These are phyloP conservation scores for Chalcis sispes DNA, from an alignment of 2,888 invertebrate species.

Conservation along the genomic window DNA sequence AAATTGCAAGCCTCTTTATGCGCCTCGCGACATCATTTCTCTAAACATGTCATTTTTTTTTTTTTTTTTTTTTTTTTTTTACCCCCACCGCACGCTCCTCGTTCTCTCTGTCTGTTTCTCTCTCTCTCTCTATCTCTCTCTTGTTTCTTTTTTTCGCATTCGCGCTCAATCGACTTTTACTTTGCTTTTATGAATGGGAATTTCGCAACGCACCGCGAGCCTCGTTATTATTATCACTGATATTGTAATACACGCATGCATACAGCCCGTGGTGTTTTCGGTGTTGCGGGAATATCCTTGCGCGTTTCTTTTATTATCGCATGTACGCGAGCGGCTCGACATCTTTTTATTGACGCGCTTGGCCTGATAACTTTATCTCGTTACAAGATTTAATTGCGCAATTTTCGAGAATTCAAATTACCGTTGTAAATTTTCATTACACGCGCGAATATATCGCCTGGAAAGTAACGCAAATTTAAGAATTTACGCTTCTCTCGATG, in stretches of 20 bases:
- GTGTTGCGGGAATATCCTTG: no score
- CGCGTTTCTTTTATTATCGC: background rate
- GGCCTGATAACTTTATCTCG: background rate
- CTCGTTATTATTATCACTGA: conserved; percentile 36
- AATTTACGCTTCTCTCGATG: no score
- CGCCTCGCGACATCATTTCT: conserved; percentile 49
- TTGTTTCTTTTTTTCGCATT: background rate
- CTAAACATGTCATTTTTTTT: conserved; percentile 52
- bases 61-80: no score
- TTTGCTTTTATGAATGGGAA: conserved; percentile 38
- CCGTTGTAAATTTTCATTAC: no score
- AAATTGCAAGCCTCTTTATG: conserved; percentile 51
- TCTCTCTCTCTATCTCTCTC: background rate
- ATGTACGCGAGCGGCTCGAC: background rate
- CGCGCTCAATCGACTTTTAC: conserved; percentile 35
- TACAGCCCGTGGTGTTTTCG: background rate
- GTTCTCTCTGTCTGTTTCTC: background rate
- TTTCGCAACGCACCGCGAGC: conserved; percentile 17
- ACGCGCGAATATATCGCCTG: background rate
- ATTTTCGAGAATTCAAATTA: background rate
- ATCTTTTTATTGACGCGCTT: background rate
- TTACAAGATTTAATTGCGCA: background rate
- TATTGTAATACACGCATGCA: conserved; percentile 11
- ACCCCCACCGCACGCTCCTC: background rate
- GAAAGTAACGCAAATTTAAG: background rate